A percentile compares a stretch with the other conserved stretches of the same genome.
Evolutionary conservation across 2,888 invertebrate genomes (phyloP).

Genomic region (Ennomos quercinarius): DNA sequence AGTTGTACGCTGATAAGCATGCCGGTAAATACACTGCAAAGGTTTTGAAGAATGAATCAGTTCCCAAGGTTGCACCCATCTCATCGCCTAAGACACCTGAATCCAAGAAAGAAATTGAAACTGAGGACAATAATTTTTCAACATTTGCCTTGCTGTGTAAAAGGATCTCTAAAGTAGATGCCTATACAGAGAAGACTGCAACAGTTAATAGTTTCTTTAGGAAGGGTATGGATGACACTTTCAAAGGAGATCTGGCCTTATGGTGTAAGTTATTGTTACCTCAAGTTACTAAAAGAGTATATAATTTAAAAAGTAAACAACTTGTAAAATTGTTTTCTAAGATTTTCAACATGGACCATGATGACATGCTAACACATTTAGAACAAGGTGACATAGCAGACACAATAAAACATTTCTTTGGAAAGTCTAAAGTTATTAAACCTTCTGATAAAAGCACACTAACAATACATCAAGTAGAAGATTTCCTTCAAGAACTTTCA

Average conservation of each 20-base stretch:
- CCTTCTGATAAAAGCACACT: slow-evolving; percentile 89
- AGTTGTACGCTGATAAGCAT: slow-evolving; percentile 80
- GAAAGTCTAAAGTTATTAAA: slow-evolving; percentile 84
- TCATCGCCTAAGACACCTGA: slow-evolving; percentile 25
- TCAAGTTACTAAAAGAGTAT: slow-evolving; percentile 92
- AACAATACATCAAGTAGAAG: slow-evolving; percentile 91
- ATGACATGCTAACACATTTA: slow-evolving; percentile 93
- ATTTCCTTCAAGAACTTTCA: slow-evolving; percentile 90
- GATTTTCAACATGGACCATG: slow-evolving; percentile 90
- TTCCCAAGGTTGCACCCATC: slow-evolving; percentile 32
- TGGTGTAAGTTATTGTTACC: slow-evolving; percentile 95
- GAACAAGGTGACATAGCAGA: slow-evolving; percentile 96
- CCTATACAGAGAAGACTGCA: slow-evolving; percentile 93
- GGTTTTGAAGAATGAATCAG: slow-evolving; percentile 66
- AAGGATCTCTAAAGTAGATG: slow-evolving; percentile 90
- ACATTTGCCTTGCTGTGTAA: slow-evolving; percentile 92
- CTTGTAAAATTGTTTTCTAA: slow-evolving; percentile 94
- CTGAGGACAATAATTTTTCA: slow-evolving; percentile 90
- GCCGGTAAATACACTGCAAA: slow-evolving; percentile 77
- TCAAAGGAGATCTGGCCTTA: slow-evolving; percentile 91
- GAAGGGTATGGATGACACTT: slow-evolving; percentile 86
- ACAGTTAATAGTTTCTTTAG: slow-evolving; percentile 88
- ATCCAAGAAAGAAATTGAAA: slow-evolving; percentile 40
- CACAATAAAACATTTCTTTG: slow-evolving; percentile 92
- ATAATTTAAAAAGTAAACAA: slow-evolving; percentile 97